Conservation (phyloP, 1,140 invertebrate genomes). For the Drosophila ironensis region DNA sequence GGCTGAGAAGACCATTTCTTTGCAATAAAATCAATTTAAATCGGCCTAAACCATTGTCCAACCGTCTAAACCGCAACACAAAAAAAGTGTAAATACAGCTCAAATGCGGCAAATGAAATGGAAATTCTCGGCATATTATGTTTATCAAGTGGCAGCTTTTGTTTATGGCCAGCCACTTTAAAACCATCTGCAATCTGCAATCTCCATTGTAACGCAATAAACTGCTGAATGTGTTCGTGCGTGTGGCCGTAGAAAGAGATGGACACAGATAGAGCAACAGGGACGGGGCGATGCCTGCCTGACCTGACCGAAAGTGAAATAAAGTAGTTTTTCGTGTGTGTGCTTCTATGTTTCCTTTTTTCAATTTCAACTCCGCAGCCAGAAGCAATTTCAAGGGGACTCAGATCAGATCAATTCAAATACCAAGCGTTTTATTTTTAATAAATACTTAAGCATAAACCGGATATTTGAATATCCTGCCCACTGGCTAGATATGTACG, state of each 20-base stretch:
- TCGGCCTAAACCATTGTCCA: too few relatives aligned
- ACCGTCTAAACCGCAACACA: not conserved
- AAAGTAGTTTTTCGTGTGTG: not conserved
- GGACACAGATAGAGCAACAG: not conserved
- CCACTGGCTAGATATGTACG: slow-evolving; percentile 29
- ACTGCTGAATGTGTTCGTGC: not conserved
- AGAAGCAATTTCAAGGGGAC: slow-evolving; percentile 28
- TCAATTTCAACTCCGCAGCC: not conserved
- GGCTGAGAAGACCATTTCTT: not conserved
- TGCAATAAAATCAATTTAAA: too few relatives aligned
- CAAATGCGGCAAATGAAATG: slow-evolving; percentile 20
- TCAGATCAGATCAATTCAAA: slow-evolving; percentile 39
- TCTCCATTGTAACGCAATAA: slow-evolving; percentile 39
- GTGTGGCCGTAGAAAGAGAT: not conserved
- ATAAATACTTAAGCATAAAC: slow-evolving; percentile 71
- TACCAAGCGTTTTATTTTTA: slow-evolving; percentile 48
- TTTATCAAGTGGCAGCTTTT: slow-evolving; percentile 33
- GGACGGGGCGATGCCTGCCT: not conserved
- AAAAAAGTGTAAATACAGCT: slow-evolving; percentile 5
- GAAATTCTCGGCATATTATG: slow-evolving; percentile 21
- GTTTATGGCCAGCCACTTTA: slow-evolving; percentile 31
- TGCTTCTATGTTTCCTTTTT: not conserved
- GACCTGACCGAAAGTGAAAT: slow-evolving; percentile 1
- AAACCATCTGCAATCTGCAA: slow-evolving; percentile 19
- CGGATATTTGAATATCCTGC: slow-evolving; percentile 58